Percentiles rank a stretch among this genome's conserved stretches.
These are phyloP conservation scores for Synanceia verrucosa DNA, from an alignment of 2,797 vertebrate species.

Conservation along the genomic window DNA sequence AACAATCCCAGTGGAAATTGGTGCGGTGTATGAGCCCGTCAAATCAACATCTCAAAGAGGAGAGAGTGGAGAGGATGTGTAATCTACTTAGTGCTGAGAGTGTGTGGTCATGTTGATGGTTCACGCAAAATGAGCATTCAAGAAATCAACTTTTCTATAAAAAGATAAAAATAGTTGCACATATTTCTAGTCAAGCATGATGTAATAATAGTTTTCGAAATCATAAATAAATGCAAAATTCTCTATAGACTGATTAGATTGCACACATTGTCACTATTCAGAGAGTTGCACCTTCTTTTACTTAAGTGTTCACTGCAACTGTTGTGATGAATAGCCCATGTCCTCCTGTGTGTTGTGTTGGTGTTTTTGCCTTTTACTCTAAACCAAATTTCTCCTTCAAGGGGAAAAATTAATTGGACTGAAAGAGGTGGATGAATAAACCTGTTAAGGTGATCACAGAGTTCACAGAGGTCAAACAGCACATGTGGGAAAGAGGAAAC, in stretches of 20 bases:
- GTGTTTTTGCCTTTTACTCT: not conserved
- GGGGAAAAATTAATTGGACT: not conserved
- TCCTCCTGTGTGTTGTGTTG: not conserved
- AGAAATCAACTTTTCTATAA: not conserved
- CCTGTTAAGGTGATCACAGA: constrained; percentile 30
- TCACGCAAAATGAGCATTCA: not conserved
- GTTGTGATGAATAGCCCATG: not conserved
- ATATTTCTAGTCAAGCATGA: not conserved
- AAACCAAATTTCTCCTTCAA: not conserved
- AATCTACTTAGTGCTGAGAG: constrained; percentile 14
- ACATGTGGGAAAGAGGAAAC: constrained; percentile 28
- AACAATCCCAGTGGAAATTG: constrained; percentile 25
- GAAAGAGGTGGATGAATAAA: not conserved
- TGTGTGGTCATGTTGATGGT: constrained; percentile 15
- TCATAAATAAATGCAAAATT: not conserved
- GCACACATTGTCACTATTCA: not conserved
- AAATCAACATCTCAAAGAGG: constrained; percentile 20
- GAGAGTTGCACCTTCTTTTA: not conserved
- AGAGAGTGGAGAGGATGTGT: constrained; percentile 5
- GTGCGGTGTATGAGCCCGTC: constrained; percentile 5
- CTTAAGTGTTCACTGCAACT: not conserved
- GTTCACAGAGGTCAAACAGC: constrained; percentile 14
- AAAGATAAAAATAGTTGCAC: not conserved
- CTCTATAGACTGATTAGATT: not conserved
- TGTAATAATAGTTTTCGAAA: constrained; percentile 8